Percentiles rank a stretch among this genome's conserved stretches.
Evolutionary conservation across 2,113 vertebrate genomes (phyloP).

Genomic region (Ciconia boyciana): DNA sequence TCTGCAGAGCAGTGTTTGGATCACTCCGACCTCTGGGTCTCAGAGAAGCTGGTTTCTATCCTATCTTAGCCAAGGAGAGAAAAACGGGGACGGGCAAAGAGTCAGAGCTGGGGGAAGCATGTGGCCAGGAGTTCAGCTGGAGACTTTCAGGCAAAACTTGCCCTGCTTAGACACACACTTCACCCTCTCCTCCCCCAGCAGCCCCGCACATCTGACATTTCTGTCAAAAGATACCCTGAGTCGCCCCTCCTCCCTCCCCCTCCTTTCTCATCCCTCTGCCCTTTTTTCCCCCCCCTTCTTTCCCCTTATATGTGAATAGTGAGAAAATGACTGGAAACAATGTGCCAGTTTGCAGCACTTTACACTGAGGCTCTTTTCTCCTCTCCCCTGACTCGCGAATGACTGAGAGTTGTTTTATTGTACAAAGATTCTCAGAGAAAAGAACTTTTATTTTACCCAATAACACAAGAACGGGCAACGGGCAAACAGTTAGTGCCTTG

Average conservation of each 20-base stretch:
- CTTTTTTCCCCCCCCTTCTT: background rate
- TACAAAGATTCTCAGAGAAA: slow-evolving; percentile 68
- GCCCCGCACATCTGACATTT: background rate
- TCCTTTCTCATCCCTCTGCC: slow-evolving; percentile 18
- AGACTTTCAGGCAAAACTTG: background rate
- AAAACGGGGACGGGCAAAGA: background rate
- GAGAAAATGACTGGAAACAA: slow-evolving; percentile 70
- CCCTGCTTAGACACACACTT: background rate
- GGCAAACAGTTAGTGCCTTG: slow-evolving; percentile 83
- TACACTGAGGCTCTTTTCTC: slow-evolving; percentile 64
- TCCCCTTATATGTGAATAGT: slow-evolving; percentile 59
- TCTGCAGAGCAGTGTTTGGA: background rate
- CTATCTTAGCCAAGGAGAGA: background rate
- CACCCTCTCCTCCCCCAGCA: background rate
- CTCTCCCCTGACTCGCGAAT: slow-evolving; percentile 59
- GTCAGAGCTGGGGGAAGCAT: background rate
- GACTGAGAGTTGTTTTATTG: slow-evolving; percentile 69
- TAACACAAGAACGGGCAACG: slow-evolving; percentile 71
- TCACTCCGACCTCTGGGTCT: background rate
- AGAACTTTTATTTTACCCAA: slow-evolving; percentile 80
- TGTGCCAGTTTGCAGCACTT: slow-evolving; percentile 64
- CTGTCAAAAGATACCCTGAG: slow-evolving; percentile 42
- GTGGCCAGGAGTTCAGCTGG: background rate
- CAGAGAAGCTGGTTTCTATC: background rate
- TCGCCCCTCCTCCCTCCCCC: slow-evolving; percentile 6